These are phyloP conservation scores for Ectemnius cavifrons DNA, from an alignment of 2,888 invertebrate genomes.

Conservation along the genomic window DNA sequence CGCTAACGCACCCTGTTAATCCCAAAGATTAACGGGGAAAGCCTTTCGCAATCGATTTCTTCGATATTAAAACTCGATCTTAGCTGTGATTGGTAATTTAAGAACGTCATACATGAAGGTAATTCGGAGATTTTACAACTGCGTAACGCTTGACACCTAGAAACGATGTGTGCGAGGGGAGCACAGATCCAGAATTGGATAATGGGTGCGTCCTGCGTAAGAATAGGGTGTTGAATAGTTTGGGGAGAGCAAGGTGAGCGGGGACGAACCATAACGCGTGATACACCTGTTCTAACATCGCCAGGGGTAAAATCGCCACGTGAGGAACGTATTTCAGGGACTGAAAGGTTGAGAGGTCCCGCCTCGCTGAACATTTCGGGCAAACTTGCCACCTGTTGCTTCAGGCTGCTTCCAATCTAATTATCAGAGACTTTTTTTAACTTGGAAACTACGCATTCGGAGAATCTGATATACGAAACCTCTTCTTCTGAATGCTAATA, in stretches of 20 bases:
- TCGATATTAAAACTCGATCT: background rate
- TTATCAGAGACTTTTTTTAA: no score
- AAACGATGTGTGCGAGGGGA: background rate
- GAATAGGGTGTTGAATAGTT: background rate
- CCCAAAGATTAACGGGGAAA: background rate
- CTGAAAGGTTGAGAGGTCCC: slow-evolving; percentile 32
- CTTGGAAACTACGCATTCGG: no score
- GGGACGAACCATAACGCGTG: slow-evolving; percentile 5
- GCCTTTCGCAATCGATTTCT: background rate
- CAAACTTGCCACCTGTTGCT: slow-evolving; percentile 59
- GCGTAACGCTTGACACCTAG: background rate
- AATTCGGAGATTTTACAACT: background rate
- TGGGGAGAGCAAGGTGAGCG: slow-evolving; percentile 28
- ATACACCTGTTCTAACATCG: slow-evolving; percentile 40
- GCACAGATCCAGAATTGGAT: background rate
- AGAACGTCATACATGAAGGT: no score
- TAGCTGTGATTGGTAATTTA: background rate
- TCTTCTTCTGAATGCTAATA: no score
- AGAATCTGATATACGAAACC: no score
- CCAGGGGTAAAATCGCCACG: slow-evolving; percentile 39
- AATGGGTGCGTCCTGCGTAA: background rate
- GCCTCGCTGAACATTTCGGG: slow-evolving; percentile 45
- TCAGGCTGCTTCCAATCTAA: background rate
- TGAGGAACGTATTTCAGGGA: slow-evolving; percentile 29
- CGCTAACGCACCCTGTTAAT: no score